A percentile compares a stretch with the other conserved stretches of the same genome.
These are phyloP conservation scores for Zoanthus gigantus DNA, from an alignment of 92 coral and sea anemone genomes.

Conservation along the genomic window DNA sequence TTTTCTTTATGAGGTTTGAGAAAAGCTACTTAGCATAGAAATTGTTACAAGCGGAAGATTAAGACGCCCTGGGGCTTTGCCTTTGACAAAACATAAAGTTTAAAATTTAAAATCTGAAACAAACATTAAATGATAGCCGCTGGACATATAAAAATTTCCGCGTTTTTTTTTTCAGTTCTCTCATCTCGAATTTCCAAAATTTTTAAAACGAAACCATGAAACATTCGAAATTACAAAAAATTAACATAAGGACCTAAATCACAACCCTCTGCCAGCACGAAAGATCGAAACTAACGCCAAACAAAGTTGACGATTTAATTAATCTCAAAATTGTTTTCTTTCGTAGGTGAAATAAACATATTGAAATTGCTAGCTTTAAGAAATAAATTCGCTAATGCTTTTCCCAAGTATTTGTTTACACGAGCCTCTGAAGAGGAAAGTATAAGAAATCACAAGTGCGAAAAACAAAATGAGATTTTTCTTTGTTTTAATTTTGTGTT, in stretches of 20 bases:
- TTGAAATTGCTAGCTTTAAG: constrained; percentile 6
- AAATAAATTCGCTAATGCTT: background rate
- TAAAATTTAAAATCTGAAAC: background rate
- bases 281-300: constrained; percentile 2
- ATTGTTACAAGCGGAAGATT: background rate
- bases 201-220: background rate
- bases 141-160: background rate
- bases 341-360: constrained; percentile 8
- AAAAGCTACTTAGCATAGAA: background rate
- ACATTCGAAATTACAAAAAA: background rate
- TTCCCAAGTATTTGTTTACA: background rate
- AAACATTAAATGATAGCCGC: background rate
- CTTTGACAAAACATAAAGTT: background rate
- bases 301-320: background rate
- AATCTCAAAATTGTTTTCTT: constrained; percentile 5
- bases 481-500: constrained; percentile 17
- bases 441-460: background rate
- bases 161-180: background rate
- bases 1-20: background rate
- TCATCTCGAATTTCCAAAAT: background rate
- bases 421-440: background rate
- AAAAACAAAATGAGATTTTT: background rate
- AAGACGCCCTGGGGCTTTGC: background rate
- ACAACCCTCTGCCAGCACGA: constrained; percentile 1
- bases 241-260: background rate